Conservation (phyloP, 1,140 invertebrate genomes). For the Drosophila grimshawi region DNA sequence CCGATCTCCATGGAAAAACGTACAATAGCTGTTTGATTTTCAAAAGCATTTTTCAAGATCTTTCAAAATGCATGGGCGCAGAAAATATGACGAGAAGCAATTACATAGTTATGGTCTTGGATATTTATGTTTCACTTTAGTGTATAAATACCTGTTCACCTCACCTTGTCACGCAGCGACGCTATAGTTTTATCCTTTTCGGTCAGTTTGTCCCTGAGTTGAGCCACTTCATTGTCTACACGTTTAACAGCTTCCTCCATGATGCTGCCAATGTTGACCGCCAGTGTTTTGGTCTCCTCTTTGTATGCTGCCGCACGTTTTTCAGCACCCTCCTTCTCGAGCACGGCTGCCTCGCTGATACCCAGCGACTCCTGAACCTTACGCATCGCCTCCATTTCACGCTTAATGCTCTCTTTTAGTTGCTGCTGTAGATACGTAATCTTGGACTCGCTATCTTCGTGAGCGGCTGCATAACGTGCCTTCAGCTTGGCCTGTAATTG, state of each 20-base stretch:
- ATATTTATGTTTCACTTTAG: no score
- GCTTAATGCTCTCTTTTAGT: constrained; percentile 49
- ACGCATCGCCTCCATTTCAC: constrained; percentile 53
- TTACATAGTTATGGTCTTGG: no score
- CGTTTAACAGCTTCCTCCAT: constrained; percentile 87
- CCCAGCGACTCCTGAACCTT: constrained; percentile 85
- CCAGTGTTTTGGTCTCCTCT: constrained; percentile 65
- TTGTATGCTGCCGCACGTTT: constrained; percentile 64
- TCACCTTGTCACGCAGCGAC: constrained; percentile 64
- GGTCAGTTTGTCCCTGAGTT: constrained; percentile 86
- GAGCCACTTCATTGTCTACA: constrained; percentile 86
- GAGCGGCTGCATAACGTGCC: background rate
- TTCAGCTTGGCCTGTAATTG: constrained; percentile 42
- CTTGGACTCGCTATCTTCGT: constrained; percentile 9
- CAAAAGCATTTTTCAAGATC: no score
- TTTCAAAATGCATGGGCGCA: no score
- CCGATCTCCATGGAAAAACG: no score
- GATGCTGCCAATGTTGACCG: constrained; percentile 82
- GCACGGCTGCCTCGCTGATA: constrained; percentile 85
- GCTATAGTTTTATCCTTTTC: constrained; percentile 85
- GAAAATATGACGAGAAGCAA: no score
- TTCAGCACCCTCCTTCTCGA: constrained; percentile 84
- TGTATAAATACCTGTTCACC: no score
- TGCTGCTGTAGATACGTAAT: constrained; percentile 47
- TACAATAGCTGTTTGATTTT: no score